Evolutionary conservation across 2,113 vertebrate species (phyloP), one percentile per base, ranked within the genome.

Genomic region (Corythoichthys haematopterus): DNA sequence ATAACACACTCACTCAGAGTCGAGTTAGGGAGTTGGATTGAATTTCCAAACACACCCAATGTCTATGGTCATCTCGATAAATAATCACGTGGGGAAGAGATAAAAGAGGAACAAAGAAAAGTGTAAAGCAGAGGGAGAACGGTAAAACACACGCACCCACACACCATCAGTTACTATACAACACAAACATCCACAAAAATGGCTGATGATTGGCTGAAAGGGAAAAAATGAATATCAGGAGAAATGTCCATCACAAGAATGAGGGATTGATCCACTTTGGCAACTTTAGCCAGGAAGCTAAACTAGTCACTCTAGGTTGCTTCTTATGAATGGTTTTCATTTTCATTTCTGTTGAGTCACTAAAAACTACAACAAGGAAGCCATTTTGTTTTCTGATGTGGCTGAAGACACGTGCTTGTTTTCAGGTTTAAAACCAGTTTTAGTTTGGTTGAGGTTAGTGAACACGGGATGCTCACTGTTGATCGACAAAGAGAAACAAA

Each of bases 181-280:
- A 68, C 43, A 72, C 35, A 71, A 62, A 46, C 58, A 43, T 33
- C 55, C 37, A 68, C 37, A 16, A 28, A 16, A 10, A 60, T 71
- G 47, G 66, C 69, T 72, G 55, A 62, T 71, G 71, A 78, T 80
- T 84, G 82, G 75, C 74, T 55, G 60, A 78, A 63, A 67, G 71
- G 43, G 2, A 15, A 62, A 20, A 33, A 74, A 35, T 37, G 52
- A 16, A 50, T 28, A 2, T 45, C 14, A 35, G 59, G 53, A 61
- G 28, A 72, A 75, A 70, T 67, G 14, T 66, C 64, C 28, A 4
- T 76, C 71, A 77, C 67, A 65, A 78, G 53, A 50, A 28, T 64
- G 33, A 57, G 35, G 33, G 13, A 36, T 57, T 57, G 33, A 35
- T 36, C 33, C 55, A 36, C 12, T 15, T 13, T 57, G 35, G 33